phyloP scores from a whole-genome alignment of 2,888 invertebrate species.

The Drosophila acutilabella region DNA sequence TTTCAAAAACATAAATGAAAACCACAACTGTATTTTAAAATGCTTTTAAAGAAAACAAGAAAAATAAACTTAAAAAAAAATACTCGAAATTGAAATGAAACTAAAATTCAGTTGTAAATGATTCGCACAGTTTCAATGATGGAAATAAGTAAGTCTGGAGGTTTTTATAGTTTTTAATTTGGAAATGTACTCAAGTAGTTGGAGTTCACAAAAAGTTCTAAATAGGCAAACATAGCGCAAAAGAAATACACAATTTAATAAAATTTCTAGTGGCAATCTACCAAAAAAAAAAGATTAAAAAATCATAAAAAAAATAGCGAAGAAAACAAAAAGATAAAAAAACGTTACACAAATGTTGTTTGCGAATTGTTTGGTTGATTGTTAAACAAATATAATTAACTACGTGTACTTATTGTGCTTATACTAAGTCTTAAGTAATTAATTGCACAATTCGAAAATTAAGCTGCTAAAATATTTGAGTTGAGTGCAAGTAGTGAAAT shows the following conservation, averaged over 20 bases:
- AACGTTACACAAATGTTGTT: constrained; percentile 65
- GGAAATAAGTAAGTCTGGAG: constrained; percentile 6
- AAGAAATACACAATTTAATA: constrained; percentile 32
- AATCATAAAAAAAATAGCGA: constrained; percentile 20
- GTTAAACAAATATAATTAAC: constrained; percentile 57
- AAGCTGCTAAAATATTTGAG: constrained; percentile 30
- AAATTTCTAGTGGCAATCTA: constrained; percentile 69
- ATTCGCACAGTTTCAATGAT: constrained; percentile 28
- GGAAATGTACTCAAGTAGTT: constrained; percentile 53
- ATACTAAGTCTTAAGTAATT: constrained; percentile 33
- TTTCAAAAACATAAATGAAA: constrained; percentile 37
- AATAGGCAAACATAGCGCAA: constrained; percentile 38
- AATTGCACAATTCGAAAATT: constrained; percentile 58
- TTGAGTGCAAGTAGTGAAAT: constrained; percentile 54
- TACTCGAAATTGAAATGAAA: constrained; percentile 17
- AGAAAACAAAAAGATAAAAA: constrained; percentile 6
- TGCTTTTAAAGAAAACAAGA: constrained; percentile 61
- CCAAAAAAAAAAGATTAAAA: constrained; percentile 14
- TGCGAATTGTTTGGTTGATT: constrained; percentile 75
- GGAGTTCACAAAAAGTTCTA: constrained; percentile 38
- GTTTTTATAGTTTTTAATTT: constrained; percentile 72
- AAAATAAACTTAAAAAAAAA: not conserved
- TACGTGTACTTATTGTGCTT: constrained; percentile 30
- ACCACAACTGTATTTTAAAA: constrained; percentile 64
- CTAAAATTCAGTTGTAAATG: constrained; percentile 57